These are phyloP conservation scores for Poecilia gillii DNA, from an alignment of 2,797 vertebrate species.

Conservation along the genomic window DNA sequence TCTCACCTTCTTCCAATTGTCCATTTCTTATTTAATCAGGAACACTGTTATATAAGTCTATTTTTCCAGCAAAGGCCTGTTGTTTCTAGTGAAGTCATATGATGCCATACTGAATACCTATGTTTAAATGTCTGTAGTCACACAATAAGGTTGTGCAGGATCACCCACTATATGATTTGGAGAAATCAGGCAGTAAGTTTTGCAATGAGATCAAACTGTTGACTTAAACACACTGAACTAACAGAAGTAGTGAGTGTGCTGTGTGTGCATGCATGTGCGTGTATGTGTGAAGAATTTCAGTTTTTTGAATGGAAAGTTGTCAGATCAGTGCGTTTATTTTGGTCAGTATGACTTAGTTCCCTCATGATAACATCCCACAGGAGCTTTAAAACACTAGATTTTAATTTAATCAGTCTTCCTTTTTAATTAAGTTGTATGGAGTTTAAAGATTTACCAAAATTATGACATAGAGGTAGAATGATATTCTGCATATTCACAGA, in stretches of 20 bases:
- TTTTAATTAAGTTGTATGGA: neutral
- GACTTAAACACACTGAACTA: constrained; percentile 7
- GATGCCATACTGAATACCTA: neutral
- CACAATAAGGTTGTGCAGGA: neutral
- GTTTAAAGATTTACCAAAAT: neutral
- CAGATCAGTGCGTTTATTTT: neutral
- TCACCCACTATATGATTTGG: neutral
- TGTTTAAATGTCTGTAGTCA: neutral
- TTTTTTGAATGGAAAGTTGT: neutral
- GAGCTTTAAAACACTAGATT: too few relatives aligned
- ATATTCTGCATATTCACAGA: neutral
- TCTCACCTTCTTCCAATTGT: neutral
- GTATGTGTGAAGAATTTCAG: neutral
- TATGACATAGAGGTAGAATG: neutral
- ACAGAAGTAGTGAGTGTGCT: neutral
- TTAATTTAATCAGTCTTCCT: too few relatives aligned
- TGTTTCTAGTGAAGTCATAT: neutral
- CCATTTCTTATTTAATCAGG: neutral
- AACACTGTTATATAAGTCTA: neutral
- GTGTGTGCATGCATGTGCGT: neutral
- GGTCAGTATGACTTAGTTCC: neutral
- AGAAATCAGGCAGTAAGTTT: constrained; percentile 5
- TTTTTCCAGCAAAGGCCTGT: neutral
- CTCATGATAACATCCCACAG: neutral
- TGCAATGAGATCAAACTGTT: constrained; percentile 6